Percentiles rank a stretch among this genome's conserved stretches.
These are phyloP conservation scores for Erebia palarica DNA, from an alignment of 2,888 invertebrate genomes.

Conservation along the genomic window DNA sequence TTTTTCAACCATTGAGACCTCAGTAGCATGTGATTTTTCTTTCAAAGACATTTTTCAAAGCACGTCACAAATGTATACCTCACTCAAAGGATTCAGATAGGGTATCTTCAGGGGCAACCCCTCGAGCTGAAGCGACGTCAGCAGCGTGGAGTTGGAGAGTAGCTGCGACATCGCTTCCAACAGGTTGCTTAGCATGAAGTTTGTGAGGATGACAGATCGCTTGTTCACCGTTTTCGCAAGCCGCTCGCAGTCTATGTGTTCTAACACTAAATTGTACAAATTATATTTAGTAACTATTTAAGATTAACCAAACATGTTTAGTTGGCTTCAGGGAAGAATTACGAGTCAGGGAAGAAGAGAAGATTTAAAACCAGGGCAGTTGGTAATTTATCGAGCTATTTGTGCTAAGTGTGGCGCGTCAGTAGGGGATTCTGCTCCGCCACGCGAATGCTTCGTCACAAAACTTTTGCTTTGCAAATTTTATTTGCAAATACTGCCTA, in stretches of 20 bases:
- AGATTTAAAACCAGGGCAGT: no score
- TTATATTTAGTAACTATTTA: no score
- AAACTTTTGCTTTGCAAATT: no score
- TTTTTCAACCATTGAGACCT: not conserved
- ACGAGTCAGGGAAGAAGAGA: no score
- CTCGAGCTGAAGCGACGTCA: slow-evolving; percentile 85
- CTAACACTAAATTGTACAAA: slow-evolving; percentile 56
- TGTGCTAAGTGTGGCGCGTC: no score
- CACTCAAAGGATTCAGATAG: slow-evolving; percentile 84
- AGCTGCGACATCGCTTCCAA: slow-evolving; percentile 85
- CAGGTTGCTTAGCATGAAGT: slow-evolving; percentile 86
- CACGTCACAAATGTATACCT: slow-evolving; percentile 57
- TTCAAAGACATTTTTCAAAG: no score
- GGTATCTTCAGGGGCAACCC: slow-evolving; percentile 87
- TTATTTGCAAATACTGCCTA: no score
- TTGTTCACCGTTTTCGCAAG: slow-evolving; percentile 84
- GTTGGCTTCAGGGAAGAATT: not conserved
- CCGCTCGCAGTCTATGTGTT: slow-evolving; percentile 81
- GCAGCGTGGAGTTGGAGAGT: slow-evolving; percentile 83
- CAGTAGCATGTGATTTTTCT: not conserved
- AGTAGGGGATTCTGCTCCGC: no score
- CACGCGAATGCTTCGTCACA: no score
- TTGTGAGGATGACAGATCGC: slow-evolving; percentile 85
- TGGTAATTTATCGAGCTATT: no score
- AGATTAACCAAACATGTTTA: not conserved